A percentile compares a stretch with the other conserved stretches of the same genome.
phyloP scores from a whole-genome alignment of 2,797 vertebrate species.

The Leptodactylus fallax region DNA sequence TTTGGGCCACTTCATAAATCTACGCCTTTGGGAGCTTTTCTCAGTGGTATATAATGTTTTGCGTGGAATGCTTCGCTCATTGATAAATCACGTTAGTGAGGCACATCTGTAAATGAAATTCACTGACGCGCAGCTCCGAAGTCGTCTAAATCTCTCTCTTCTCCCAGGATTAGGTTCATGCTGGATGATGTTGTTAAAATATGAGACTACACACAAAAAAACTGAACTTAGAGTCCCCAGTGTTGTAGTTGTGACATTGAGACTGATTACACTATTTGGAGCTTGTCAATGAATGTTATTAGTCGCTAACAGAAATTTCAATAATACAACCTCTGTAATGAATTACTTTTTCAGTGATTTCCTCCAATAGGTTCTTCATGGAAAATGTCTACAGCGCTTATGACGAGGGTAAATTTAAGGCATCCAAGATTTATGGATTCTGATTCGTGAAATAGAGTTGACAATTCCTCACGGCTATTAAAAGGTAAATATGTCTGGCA shows the following conservation, averaged over 20 bases:
- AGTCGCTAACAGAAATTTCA: slow-evolving; percentile 67
- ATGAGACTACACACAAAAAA: slow-evolving; percentile 58
- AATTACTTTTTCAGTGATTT: slow-evolving; percentile 66
- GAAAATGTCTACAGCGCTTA: slow-evolving; percentile 28
- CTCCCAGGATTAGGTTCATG: slow-evolving; percentile 38
- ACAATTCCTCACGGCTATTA: slow-evolving; percentile 46
- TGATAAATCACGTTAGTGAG: slow-evolving; percentile 28
- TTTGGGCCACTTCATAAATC: neutral
- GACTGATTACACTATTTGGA: slow-evolving; percentile 62
- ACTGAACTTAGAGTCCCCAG: slow-evolving; percentile 67
- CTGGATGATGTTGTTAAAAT: slow-evolving; percentile 65
- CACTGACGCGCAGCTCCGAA: slow-evolving; percentile 21
- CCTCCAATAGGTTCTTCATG: slow-evolving; percentile 45
- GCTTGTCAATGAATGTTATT: slow-evolving; percentile 67
- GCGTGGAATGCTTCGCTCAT: slow-evolving; percentile 5
- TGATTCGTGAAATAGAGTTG: slow-evolving; percentile 46
- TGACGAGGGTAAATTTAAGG: slow-evolving; percentile 33
- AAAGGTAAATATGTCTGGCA: slow-evolving; percentile 42
- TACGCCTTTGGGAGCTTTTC: neutral
- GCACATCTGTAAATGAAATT: slow-evolving; percentile 33
- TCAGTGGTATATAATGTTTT: neutral
- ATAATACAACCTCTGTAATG: slow-evolving; percentile 64
- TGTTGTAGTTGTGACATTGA: slow-evolving; percentile 63
- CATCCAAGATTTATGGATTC: slow-evolving; percentile 38
- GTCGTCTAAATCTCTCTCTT: slow-evolving; percentile 20